Conservation (phyloP, 2,888 invertebrate species). For the Leucophenga maculata region DNA sequence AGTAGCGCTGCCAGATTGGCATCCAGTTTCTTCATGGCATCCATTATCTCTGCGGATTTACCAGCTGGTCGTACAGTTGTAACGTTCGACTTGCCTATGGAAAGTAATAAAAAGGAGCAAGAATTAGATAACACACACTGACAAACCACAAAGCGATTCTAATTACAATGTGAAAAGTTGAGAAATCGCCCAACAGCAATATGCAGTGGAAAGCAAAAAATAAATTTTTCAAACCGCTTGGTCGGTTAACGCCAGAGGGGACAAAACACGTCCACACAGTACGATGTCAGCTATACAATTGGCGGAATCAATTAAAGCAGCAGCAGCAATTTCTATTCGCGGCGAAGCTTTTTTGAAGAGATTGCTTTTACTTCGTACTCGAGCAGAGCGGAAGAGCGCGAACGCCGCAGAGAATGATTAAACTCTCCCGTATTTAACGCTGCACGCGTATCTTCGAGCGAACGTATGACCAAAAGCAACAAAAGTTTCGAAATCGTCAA, state of each 20-base stretch:
- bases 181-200: background rate
- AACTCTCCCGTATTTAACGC: no score
- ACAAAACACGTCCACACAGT: background rate
- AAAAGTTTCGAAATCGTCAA: background rate
- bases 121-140: background rate
- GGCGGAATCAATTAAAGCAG: background rate
- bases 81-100: slow-evolving; percentile 12
- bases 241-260: background rate
- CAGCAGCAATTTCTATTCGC: no score
- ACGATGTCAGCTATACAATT: background rate
- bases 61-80: slow-evolving; percentile 39
- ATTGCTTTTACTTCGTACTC: no score
- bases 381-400: no score
- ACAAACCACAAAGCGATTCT: background rate
- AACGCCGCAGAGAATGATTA: no score
- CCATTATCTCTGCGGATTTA: slow-evolving; percentile 64
- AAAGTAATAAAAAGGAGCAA: background rate
- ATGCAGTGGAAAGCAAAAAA: background rate
- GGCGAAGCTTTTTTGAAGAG: no score
- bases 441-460: no score
- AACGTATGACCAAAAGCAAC: no score
- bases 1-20: slow-evolving; percentile 65
- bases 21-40: slow-evolving; percentile 68
- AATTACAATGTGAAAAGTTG: background rate
- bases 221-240: background rate